Percentiles rank a stretch among this genome's conserved stretches.
Evolutionary conservation across 1,140 invertebrate species (phyloP).

Genomic region (Hypothenemus hampei): DNA sequence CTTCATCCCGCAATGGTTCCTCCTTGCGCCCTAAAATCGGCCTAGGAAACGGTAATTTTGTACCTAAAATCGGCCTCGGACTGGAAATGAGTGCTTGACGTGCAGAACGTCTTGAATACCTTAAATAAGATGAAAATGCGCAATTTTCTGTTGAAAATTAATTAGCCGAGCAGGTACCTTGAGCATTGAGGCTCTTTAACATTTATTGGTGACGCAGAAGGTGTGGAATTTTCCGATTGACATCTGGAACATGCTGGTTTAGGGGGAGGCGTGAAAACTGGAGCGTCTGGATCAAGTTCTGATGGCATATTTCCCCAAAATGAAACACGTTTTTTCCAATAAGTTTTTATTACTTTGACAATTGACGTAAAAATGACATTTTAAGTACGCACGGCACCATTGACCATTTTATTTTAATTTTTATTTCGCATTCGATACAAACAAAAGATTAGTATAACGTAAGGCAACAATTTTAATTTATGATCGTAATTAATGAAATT

Average conservation of each 20-base stretch:
- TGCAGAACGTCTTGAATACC: constrained; percentile 39
- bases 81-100: constrained; percentile 20
- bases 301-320: constrained; percentile 2
- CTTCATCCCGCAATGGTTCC: constrained; percentile 22
- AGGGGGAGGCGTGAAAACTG: constrained; percentile 18
- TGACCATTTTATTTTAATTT: too few relatives aligned
- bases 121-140: neutral
- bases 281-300: constrained; percentile 22
- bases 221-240: constrained; percentile 5
- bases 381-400: too few relatives aligned
- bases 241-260: constrained; percentile 1
- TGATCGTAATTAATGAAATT: too few relatives aligned
- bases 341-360: neutral
- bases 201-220: constrained; percentile 9
- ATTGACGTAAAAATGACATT: neutral
- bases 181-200: constrained; percentile 23
- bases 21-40: constrained; percentile 38
- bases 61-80: constrained; percentile 39
- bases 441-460: too few relatives aligned
- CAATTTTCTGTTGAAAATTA: neutral
- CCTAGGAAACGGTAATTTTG: constrained; percentile 33
- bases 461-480: too few relatives aligned
- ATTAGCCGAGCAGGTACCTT: neutral
- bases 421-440: too few relatives aligned
- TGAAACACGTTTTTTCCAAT: neutral